Evolutionary conservation across 2,113 vertebrate species (phyloP).

Genomic region (Prochilodus magdalenae): DNA sequence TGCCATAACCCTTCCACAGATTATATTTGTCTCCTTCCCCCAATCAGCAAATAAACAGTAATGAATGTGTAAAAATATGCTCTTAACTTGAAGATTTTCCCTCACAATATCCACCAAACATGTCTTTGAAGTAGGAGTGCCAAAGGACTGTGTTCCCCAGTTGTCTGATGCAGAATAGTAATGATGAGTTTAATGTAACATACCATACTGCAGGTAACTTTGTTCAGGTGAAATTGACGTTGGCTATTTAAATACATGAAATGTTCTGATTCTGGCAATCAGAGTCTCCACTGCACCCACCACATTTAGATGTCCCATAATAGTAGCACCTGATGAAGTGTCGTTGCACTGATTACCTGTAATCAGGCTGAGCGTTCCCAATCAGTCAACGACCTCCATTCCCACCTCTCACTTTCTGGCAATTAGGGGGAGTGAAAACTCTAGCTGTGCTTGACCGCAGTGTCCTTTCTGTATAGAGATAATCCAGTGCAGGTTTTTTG

Average conservation of each 20-base stretch:
- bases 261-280: background rate
- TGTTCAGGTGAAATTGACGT: background rate
- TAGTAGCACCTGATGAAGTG: background rate
- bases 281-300: background rate
- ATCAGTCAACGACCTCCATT: background rate
- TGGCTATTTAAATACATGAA: background rate
- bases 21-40: too few relatives aligned
- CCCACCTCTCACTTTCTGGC: background rate
- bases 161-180: too few relatives aligned
- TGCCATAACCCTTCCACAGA: too few relatives aligned
- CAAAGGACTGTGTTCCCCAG: too few relatives aligned
- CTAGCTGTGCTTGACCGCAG: background rate
- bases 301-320: background rate
- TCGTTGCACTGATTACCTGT: constrained; percentile 25
- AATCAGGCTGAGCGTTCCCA: constrained; percentile 10
- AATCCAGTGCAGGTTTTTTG: too few relatives aligned
- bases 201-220: too few relatives aligned
- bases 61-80: too few relatives aligned
- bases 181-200: too few relatives aligned
- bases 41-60: too few relatives aligned
- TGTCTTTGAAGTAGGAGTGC: too few relatives aligned
- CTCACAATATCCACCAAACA: too few relatives aligned
- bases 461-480: background rate
- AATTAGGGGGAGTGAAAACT: background rate
- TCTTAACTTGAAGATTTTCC: too few relatives aligned